A percentile compares a stretch with the other conserved stretches of the same genome.
Evolutionary conservation across 2,888 invertebrate species (phyloP).

Genomic region (Antitype chi): DNA sequence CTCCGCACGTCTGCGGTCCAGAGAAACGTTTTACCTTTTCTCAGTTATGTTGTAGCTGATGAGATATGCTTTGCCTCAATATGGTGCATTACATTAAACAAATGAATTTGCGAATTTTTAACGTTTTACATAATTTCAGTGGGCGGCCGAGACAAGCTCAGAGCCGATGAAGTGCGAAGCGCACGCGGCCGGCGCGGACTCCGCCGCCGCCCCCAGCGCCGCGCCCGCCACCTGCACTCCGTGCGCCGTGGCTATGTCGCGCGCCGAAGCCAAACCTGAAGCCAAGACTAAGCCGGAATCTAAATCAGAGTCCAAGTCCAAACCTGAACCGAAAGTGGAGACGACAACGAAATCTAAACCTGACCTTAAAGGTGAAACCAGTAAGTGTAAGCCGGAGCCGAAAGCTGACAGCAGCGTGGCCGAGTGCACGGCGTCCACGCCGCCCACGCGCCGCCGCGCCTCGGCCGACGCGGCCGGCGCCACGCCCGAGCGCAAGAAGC

Average conservation of each 20-base stretch:
- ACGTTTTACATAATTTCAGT: slow-evolving; percentile 71
- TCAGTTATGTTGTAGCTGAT: background rate
- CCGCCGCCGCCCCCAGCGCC: slow-evolving; percentile 56
- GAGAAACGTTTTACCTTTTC: background rate
- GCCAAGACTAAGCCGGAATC: slow-evolving; percentile 61
- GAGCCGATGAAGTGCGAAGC: slow-evolving; percentile 69
- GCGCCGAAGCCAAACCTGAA: slow-evolving; percentile 62
- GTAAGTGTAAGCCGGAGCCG: slow-evolving; percentile 63
- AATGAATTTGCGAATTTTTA: background rate
- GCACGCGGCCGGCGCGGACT: slow-evolving; percentile 52
- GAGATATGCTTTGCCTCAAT: background rate
- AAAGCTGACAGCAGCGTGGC: slow-evolving; percentile 70
- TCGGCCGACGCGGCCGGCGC: slow-evolving; percentile 76
- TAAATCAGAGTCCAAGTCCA: slow-evolving; percentile 63
- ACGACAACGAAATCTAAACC: slow-evolving; percentile 67
- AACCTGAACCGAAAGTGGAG: slow-evolving; percentile 66
- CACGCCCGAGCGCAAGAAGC: slow-evolving; percentile 88
- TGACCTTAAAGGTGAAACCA: slow-evolving; percentile 66
- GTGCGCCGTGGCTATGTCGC: slow-evolving; percentile 59
- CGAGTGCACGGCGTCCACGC: slow-evolving; percentile 69
- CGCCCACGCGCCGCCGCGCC: slow-evolving; percentile 83
- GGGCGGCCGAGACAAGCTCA: slow-evolving; percentile 79
- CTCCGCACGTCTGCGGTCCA: background rate
- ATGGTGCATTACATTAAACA: background rate
- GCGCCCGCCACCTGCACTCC: slow-evolving; percentile 43